These are phyloP conservation scores for Drosophila hamatofila DNA, from an alignment of 2,888 invertebrate species.

Conservation along the genomic window DNA sequence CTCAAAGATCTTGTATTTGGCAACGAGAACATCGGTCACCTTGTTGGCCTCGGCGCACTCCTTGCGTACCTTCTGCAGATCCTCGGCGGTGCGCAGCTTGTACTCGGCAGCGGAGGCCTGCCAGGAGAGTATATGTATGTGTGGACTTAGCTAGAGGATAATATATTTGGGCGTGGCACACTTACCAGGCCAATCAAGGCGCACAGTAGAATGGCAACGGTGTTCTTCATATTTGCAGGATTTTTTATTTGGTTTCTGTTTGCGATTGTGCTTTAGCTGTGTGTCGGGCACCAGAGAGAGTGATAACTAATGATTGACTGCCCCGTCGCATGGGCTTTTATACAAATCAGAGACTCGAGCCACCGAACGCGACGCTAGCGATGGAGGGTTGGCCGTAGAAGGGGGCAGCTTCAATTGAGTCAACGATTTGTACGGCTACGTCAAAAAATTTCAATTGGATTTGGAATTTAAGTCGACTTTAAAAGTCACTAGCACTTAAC, in stretches of 20 bases:
- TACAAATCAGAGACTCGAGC: slow-evolving; percentile 42
- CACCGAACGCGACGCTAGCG: not conserved
- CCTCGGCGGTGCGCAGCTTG: slow-evolving; percentile 83
- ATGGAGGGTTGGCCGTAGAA: not conserved
- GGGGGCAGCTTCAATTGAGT: slow-evolving; percentile 64
- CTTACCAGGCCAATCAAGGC: slow-evolving; percentile 83
- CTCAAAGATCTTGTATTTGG: slow-evolving; percentile 84
- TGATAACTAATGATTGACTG: slow-evolving; percentile 62
- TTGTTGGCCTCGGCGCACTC: slow-evolving; percentile 83
- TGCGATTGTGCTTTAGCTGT: slow-evolving; percentile 22
- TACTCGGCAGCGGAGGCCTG: slow-evolving; percentile 82
- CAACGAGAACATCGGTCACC: slow-evolving; percentile 81
- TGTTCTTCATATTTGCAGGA: slow-evolving; percentile 81
- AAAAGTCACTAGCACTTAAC: slow-evolving; percentile 29
- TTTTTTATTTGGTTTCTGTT: slow-evolving; percentile 4
- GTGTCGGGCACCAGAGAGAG: slow-evolving; percentile 34
- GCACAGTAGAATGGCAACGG: slow-evolving; percentile 80
- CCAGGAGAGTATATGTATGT: not conserved
- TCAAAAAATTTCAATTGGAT: slow-evolving; percentile 57
- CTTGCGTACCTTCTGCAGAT: slow-evolving; percentile 82
- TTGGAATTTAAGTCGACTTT: slow-evolving; percentile 40
- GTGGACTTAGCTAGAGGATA: not conserved
- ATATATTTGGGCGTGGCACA: slow-evolving; percentile 63
- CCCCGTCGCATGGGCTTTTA: slow-evolving; percentile 52
- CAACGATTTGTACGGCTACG: slow-evolving; percentile 25